Conservation (phyloP, 1,140 invertebrate genomes). For the Schlechtendalia chinensis region DNA sequence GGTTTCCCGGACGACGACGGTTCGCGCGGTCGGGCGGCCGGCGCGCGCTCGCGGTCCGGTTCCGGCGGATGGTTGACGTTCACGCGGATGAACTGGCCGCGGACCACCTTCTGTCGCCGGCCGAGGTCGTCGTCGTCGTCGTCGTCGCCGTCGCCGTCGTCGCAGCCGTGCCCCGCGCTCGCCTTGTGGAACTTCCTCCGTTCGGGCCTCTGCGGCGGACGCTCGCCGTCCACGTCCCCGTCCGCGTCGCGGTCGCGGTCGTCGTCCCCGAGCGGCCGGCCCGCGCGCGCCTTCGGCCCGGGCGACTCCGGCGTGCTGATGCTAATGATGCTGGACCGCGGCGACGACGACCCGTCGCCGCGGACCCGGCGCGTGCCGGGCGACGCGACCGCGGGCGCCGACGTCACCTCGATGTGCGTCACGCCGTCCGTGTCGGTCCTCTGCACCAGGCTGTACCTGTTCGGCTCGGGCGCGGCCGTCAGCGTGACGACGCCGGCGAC, state of each 20-base stretch:
- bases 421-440: constrained; percentile 53
- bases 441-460: constrained; percentile 53
- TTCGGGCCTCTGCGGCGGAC: constrained; percentile 52
- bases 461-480: constrained; percentile 19
- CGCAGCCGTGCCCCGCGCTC: constrained; percentile 16
- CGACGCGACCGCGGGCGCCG: background rate
- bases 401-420: constrained; percentile 53
- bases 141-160: background rate
- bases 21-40: background rate
- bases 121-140: background rate
- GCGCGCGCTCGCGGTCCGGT: constrained; percentile 10
- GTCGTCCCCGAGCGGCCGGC: background rate
- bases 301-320: constrained; percentile 53
- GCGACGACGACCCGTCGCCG: constrained; percentile 49
- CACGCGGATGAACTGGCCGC: constrained; percentile 53
- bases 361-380: too few relatives aligned
- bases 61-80: constrained; percentile 46
- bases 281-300: background rate
- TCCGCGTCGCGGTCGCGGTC: background rate
- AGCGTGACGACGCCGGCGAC: background rate
- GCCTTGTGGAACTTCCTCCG: constrained; percentile 50
- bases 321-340: constrained; percentile 54
- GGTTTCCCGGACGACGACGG: background rate
- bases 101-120: constrained; percentile 52
- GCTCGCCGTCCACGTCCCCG: constrained; percentile 45